A percentile compares a stretch with the other conserved stretches of the same genome.
Evolutionary conservation across 2,113 vertebrate species (phyloP).

Genomic region (Oplegnathus fasciatus): DNA sequence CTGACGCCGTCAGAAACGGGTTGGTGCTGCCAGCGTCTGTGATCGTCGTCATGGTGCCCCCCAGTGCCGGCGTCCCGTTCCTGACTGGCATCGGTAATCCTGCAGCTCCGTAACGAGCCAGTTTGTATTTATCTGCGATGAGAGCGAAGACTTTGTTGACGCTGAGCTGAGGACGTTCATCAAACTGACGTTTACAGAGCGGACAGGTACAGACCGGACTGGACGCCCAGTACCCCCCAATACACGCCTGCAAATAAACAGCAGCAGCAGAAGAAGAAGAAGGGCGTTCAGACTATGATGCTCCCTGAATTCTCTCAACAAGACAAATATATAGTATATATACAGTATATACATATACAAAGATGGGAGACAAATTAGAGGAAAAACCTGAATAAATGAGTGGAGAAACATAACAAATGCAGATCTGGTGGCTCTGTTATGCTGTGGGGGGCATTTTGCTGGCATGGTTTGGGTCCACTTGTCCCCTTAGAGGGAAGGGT

Average conservation of each 20-base stretch:
- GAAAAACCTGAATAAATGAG: no score
- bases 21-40: fast-evolving
- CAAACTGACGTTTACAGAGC: constrained; percentile 78
- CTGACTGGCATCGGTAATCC: fast-evolving
- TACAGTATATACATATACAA: no score
- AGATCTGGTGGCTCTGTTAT: no score
- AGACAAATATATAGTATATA: no score
- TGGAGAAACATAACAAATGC: no score
- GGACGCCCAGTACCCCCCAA: constrained; percentile 82
- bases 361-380: no score
- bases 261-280: not conserved
- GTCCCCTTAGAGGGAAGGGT: no score
- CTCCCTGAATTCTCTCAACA: no score
- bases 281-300: not conserved
- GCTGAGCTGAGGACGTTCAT: constrained; percentile 80
- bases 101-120: constrained; percentile 55
- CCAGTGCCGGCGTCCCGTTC: fast-evolving
- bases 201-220: constrained; percentile 77
- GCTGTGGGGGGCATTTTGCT: no score
- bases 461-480: no score
- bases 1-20: constrained; percentile 7
- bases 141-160: constrained; percentile 84
- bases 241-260: constrained; percentile 64
- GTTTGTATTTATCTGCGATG: constrained; percentile 82
- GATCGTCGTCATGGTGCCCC: fast-evolving